Evolutionary conservation across 2,888 invertebrate genomes (phyloP).

Genomic region (Serripes groenlandicus): DNA sequence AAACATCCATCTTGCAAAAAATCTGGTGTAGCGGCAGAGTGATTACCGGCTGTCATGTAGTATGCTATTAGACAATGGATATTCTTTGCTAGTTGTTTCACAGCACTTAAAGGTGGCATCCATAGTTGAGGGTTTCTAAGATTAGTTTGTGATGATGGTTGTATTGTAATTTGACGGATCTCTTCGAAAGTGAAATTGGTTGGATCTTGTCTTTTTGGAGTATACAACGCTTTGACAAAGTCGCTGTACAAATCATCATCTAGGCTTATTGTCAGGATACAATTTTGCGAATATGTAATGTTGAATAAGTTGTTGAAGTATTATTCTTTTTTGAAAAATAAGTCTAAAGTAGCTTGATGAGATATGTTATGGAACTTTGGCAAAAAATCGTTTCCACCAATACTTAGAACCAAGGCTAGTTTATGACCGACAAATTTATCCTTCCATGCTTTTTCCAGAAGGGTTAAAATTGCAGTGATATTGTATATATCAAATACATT

Average conservation of each 20-base stretch:
- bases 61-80: background rate
- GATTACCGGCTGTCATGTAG: background rate
- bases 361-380: constrained; percentile 11
- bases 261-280: background rate
- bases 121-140: background rate
- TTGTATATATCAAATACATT: constrained; percentile 17
- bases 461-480: constrained; percentile 3
- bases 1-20: background rate
- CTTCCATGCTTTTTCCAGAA: background rate
- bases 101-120: background rate
- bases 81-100: background rate
- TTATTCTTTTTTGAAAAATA: background rate
- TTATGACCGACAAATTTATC: constrained; percentile 5
- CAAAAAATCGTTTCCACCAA: constrained; percentile 29
- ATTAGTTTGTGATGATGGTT: background rate
- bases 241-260: background rate
- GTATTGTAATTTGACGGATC: background rate
- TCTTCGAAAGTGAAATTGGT: background rate
- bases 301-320: background rate
- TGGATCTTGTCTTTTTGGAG: background rate
- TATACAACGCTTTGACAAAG: background rate
- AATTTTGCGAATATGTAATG: background rate
- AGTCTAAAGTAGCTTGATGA: background rate
- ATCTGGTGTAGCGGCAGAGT: background rate
- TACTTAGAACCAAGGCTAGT: background rate